A percentile compares a stretch with the other conserved stretches of the same genome.
phyloP scores from a whole-genome alignment of 2,888 invertebrate genomes.

The Heterodera filipjevi region DNA sequence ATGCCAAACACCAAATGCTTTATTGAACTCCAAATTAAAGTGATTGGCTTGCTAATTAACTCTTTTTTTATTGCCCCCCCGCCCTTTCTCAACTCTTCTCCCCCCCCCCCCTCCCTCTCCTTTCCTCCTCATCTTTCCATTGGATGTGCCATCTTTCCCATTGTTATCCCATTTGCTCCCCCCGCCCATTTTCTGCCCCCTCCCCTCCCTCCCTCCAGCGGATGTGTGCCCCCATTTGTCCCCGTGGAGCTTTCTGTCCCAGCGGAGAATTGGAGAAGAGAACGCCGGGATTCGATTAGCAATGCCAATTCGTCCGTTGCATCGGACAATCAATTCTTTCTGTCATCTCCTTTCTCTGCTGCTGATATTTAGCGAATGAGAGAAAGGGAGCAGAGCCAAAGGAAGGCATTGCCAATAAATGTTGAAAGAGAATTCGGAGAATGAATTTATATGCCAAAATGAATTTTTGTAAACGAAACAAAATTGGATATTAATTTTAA shows the following conservation, averaged over 20 bases:
- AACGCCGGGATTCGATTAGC: conserved; percentile 4
- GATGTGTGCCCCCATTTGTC: neutral
- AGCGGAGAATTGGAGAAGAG: neutral
- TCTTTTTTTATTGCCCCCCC: neutral
- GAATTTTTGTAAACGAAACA: no score
- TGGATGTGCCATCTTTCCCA: neutral
- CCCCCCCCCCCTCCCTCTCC: neutral
- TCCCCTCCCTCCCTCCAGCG: neutral
- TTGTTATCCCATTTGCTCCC: neutral
- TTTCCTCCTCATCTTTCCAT: neutral
- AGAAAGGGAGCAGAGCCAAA: no score
- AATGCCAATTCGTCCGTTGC: neutral
- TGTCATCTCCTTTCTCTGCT: neutral
- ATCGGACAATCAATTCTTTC: neutral
- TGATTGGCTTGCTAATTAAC: neutral
- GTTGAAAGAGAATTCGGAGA: no score
- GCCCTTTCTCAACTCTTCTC: neutral
- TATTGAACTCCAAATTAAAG: neutral
- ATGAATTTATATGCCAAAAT: no score
- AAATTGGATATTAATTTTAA: no score
- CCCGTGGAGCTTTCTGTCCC: neutral
- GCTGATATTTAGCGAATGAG: no score
- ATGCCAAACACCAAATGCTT: conserved; percentile 1
- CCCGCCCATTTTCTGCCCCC: neutral
- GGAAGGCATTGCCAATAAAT: no score